phyloP scores from a whole-genome alignment of 2,797 vertebrate genomes.

The Champsocephalus esox region DNA sequence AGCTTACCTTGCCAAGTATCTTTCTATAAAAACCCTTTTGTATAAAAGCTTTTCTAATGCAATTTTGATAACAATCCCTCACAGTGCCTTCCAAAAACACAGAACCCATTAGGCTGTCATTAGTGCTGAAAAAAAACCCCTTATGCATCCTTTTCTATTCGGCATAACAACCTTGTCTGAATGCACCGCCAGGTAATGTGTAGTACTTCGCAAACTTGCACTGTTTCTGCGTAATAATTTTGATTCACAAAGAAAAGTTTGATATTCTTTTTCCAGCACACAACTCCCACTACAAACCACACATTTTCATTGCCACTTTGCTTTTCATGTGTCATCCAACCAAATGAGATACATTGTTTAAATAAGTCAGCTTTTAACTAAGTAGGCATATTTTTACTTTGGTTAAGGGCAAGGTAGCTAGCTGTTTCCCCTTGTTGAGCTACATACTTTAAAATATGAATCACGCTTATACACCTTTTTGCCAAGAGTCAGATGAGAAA shows the following conservation, averaged over 20 bases:
- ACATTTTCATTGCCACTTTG: neutral
- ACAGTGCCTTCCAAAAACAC: neutral
- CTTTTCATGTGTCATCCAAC: neutral
- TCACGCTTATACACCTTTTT: neutral
- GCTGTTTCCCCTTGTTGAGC: accelerated
- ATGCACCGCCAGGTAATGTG: neutral
- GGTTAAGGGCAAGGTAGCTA: neutral
- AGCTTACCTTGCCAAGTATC: neutral
- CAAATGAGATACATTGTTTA: neutral
- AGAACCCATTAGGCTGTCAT: neutral
- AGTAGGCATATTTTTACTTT: neutral
- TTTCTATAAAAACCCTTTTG: neutral
- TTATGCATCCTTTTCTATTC: neutral
- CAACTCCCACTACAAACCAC: neutral
- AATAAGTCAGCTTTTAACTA: neutral
- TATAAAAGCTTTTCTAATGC: neutral
- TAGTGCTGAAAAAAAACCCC: neutral
- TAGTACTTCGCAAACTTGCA: neutral
- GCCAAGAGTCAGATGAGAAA: neutral
- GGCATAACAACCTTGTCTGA: neutral
- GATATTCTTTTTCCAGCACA: neutral
- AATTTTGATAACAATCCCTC: neutral
- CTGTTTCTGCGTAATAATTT: neutral
- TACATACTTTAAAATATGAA: neutral
- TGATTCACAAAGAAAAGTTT: neutral